These are phyloP conservation scores for Agrochola circellaris DNA, from an alignment of 2,888 invertebrate genomes.

Conservation along the genomic window DNA sequence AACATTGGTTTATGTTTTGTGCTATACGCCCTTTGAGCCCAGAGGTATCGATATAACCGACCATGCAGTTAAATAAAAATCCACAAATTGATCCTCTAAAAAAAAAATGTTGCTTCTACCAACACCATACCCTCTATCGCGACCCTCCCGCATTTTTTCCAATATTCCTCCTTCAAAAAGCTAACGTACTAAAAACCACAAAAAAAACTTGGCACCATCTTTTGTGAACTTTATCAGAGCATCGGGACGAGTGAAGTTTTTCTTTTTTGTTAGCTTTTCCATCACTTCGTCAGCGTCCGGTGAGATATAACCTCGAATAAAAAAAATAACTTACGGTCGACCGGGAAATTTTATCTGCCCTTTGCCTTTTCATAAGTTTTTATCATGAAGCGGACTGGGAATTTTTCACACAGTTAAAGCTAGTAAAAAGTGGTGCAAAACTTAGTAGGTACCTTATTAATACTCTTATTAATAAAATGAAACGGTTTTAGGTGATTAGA, in stretches of 20 bases:
- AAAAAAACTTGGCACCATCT: conserved; percentile 36
- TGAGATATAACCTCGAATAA: conserved; percentile 44
- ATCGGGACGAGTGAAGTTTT: conserved; percentile 46
- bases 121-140: neutral
- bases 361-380: conserved; percentile 35
- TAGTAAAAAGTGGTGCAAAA: neutral
- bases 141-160: conserved; percentile 27
- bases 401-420: conserved; percentile 5
- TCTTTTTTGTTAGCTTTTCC: conserved; percentile 42
- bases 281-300: conserved; percentile 42
- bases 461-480: neutral
- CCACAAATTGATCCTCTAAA: conserved; percentile 6
- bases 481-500: neutral
- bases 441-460: neutral
- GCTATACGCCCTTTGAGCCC: too few relatives aligned
- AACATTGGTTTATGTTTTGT: too few relatives aligned
- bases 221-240: conserved; percentile 58
- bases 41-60: too few relatives aligned
- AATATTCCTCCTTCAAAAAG: conserved; percentile 42
- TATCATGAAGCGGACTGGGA: neutral
- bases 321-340: conserved; percentile 32
- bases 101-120: neutral
- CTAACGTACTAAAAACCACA: conserved; percentile 29
- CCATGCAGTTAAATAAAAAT: conserved; percentile 7
- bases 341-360: conserved; percentile 33